Percentiles rank a stretch among this genome's conserved stretches.
Evolutionary conservation across 2,797 vertebrate genomes (phyloP).

Genomic region (Atherinosoma microstoma): DNA sequence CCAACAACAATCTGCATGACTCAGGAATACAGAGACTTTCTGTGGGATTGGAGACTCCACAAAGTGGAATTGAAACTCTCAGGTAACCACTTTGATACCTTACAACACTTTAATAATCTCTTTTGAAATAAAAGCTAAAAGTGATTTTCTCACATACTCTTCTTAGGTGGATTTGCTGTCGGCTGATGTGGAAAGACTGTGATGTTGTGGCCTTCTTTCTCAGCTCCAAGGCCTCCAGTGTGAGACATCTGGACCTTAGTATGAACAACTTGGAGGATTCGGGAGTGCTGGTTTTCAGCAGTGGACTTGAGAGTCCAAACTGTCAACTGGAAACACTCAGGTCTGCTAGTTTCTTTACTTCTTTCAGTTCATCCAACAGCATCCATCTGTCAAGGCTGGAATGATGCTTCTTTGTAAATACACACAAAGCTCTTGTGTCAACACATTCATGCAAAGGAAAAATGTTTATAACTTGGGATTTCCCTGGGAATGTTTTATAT

Average conservation of each 20-base stretch:
- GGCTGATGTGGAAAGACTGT: neutral
- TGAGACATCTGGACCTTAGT: neutral
- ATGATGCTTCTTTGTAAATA: neutral
- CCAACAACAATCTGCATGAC: neutral
- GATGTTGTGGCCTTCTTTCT: neutral
- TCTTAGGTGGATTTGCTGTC: neutral
- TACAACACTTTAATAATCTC: neutral
- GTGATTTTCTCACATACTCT: neutral
- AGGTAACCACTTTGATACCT: neutral
- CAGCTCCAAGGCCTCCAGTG: neutral
- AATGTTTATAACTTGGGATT: neutral
- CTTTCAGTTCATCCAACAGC: neutral
- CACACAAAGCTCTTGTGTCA: neutral
- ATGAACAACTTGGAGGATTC: constrained; percentile 18
- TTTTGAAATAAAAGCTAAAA: neutral
- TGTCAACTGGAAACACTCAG: neutral
- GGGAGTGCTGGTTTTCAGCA: constrained; percentile 16
- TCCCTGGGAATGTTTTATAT: neutral
- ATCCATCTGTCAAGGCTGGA: neutral
- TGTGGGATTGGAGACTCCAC: neutral
- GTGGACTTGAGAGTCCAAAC: neutral
- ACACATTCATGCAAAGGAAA: neutral
- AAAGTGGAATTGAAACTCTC: neutral
- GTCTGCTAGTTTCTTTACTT: neutral
- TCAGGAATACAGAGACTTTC: neutral